Evolutionary conservation across 2,113 vertebrate species (phyloP), one percentile per base, ranked within the genome.

Genomic region (Podarcis raffonei): DNA sequence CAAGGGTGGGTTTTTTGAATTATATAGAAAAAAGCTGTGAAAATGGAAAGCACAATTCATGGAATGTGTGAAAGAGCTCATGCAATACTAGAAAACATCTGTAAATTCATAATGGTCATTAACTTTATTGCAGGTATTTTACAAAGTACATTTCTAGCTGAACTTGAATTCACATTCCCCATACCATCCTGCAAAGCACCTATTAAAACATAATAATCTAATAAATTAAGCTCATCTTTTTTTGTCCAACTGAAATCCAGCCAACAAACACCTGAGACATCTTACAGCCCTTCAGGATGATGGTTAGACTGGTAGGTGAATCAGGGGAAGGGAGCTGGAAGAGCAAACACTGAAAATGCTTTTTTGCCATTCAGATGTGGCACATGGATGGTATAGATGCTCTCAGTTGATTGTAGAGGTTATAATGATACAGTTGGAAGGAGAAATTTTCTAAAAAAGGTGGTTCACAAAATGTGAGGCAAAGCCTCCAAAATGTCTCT

Each of bases 391-490:
- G 85, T 79, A 79, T 86, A 30, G 75, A 6, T 79, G 75, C 30
- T 69, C 37, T 79, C 37, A 69, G 85, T 68, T 86, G 85, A 86
- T 79, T 86, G 85, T 86, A 86, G 75, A 79, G 27, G 9, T 86
- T 39, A 68, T 79, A 86, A 79, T 79, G 75, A 79, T 68, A 68
- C 35, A 69, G 75, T 11, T 79, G 62, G 27, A 79, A 79, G 35
- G 16, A 42, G 57, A 30, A 66, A 78, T 68, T 68, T 79, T 86
- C 75, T 69, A 32, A 86, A 79, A 69, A 65, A 78, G 59, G 27
- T 77, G 57, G 32, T 66, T 86, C 59, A 42, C 35, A 30, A n/a
- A 86, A 48, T 69, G 20, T 66, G 37, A 86, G 59, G 74, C 16
- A 48, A 53, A 68, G 18, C 25, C 74, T 78, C 59, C 77, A 68